These are phyloP conservation scores for Pantherophis vulpinus DNA, from an alignment of 2,797 vertebrate genomes.

Conservation along the genomic window DNA sequence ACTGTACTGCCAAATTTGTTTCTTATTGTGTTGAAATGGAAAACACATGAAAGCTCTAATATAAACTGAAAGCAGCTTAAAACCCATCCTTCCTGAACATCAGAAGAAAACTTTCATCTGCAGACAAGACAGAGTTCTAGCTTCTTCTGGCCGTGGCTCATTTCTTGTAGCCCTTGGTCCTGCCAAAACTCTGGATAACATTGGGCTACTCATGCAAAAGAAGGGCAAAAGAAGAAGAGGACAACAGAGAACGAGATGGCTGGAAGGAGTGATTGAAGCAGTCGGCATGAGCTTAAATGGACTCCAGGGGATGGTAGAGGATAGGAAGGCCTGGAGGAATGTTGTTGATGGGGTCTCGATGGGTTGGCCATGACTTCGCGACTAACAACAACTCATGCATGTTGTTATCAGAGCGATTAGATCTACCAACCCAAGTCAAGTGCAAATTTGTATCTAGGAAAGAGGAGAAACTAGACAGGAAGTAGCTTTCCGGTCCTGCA, in stretches of 20 bases:
- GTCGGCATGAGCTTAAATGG: no score
- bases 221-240: no score
- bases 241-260: no score
- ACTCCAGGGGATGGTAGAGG: no score
- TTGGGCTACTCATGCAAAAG: not conserved
- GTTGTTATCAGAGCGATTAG: not conserved
- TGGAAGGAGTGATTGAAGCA: no score
- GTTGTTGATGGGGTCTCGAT: no score
- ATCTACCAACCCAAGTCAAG: not conserved
- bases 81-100: not conserved
- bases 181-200: not conserved
- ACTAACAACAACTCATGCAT: not conserved
- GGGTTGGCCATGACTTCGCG: no score
- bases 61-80: not conserved
- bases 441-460: not conserved
- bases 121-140: not conserved
- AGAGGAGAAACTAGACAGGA: not conserved
- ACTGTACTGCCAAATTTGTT: not conserved
- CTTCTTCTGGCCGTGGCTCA: not conserved
- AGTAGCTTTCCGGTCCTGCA: not conserved
- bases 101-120: not conserved
- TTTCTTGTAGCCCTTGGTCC: not conserved
- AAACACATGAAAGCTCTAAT: not conserved
- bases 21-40: not conserved
- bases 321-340: no score